phyloP scores from a whole-genome alignment of 2,888 invertebrate genomes.

The Tenthredo distinguenda region DNA sequence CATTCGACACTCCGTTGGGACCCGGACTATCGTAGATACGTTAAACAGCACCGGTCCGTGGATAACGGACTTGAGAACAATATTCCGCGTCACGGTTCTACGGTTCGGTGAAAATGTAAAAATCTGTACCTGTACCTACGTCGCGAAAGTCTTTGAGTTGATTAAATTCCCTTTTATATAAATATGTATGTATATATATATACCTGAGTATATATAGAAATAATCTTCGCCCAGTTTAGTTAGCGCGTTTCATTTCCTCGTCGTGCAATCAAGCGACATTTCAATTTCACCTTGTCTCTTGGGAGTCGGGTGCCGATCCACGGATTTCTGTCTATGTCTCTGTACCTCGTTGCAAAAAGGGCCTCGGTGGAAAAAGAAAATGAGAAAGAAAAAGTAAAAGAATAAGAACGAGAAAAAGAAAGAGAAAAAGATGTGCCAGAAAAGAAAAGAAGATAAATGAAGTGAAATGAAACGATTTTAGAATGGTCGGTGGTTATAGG shows the following conservation, averaged over 20 bases:
- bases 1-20: slow-evolving; percentile 1
- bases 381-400: too few relatives aligned
- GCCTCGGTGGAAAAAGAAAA: neutral
- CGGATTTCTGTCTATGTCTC: neutral
- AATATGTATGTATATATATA: neutral
- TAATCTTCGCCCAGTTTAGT: neutral
- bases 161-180: slow-evolving; percentile 13
- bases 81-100: neutral
- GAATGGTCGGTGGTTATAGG: neutral
- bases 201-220: neutral
- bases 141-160: neutral
- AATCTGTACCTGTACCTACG: neutral
- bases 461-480: neutral
- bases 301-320: slow-evolving; percentile 25
- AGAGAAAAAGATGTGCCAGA: neutral
- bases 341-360: neutral
- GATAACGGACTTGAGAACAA: neutral
- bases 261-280: slow-evolving; percentile 36
- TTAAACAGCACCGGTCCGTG: neutral
- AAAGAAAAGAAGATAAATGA: neutral
- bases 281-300: slow-evolving; percentile 37
- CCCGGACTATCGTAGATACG: slow-evolving; percentile 7
- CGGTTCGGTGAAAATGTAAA: too few relatives aligned
- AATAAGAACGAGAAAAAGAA: neutral
- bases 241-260: neutral